Conservation (phyloP, 2,113 vertebrate species). For the Strix aluco region DNA sequence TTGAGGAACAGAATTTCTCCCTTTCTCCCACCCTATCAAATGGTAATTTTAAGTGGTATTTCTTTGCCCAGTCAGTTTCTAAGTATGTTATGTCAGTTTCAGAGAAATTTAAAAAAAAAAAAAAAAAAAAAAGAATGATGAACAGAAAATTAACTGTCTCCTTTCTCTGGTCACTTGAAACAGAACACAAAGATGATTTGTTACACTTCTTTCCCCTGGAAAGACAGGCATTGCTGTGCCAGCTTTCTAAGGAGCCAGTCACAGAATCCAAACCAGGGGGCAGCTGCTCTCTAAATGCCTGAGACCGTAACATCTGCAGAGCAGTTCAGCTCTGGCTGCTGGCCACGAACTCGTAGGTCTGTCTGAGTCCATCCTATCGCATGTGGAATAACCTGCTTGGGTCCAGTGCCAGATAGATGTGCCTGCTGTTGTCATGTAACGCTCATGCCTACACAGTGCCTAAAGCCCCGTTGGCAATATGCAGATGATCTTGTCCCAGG, state of each 20-base stretch:
- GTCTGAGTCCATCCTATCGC: background rate
- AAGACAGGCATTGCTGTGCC: background rate
- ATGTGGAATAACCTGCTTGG: background rate
- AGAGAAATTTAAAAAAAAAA: background rate
- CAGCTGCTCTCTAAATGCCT: background rate
- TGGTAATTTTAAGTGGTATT: background rate
- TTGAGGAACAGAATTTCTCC: background rate
- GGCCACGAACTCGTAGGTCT: background rate
- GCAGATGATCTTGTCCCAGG: slow-evolving; percentile 25
- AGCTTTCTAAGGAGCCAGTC: background rate
- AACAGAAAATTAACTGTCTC: background rate
- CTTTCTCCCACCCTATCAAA: background rate
- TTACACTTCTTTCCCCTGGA: background rate
- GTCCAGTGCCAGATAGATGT: background rate
- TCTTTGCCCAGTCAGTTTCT: background rate
- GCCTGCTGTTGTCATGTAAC: background rate
- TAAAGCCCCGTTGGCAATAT: background rate
- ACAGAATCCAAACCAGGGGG: background rate
- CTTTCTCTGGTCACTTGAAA: background rate
- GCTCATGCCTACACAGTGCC: background rate
- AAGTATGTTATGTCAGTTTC: rapidly evolving
- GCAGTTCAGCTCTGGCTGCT: background rate
- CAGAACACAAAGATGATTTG: background rate
- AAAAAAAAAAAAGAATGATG: rapidly evolving
- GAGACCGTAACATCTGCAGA: background rate